Evolutionary conservation across 2,888 invertebrate genomes (phyloP), one percentile per base, ranked within the genome.

Genomic region (Amiota communis): DNA sequence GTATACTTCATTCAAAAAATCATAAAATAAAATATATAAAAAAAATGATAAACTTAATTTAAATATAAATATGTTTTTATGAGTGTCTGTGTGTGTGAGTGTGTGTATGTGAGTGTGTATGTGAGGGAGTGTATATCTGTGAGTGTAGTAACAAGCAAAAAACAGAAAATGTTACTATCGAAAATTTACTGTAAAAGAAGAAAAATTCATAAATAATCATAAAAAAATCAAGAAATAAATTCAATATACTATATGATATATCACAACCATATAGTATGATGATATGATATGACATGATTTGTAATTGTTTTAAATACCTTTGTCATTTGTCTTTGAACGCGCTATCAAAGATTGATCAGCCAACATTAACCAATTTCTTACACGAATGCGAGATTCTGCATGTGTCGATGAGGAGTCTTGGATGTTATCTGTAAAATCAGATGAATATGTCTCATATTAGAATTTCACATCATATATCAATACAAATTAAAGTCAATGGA

Each of bases 361-460:
- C 78, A 89, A 77, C 89, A 89, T 89, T 53, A 89, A 79, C 89
- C 89, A 89, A 76, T 89, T 89, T 64, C 89, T 88, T n/a, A 89
- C 89, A 9, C 89, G 86, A 70, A 89, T 89, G 63, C 89, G 86
- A 59, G 89, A 89, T 77, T 88, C 88, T 71, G 78, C 78, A 69
- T 80, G 82, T 59, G 77, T 74, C 10, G 73, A 51, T 0, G 78
- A 71, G 51, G 82, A 80, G n/a, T 77, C 73, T 48, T 76, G 76
- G 69, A 76, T 80, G 57, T 81, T 77, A 78, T 84, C 81, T 85
- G 79, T 0, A 84, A 83, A 72, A 75, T 48, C 17, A 11, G 70
- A 23, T 72, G 20, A 63, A 63, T 11, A 36, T 36, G n/a, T 59
- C 17, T 51, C 53, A 71, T 70, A 64, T 69, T 57, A 70, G n/a